These are phyloP conservation scores for Hydrolagus affinis DNA, from an alignment of 2,113 vertebrate species.

Conservation along the genomic window DNA sequence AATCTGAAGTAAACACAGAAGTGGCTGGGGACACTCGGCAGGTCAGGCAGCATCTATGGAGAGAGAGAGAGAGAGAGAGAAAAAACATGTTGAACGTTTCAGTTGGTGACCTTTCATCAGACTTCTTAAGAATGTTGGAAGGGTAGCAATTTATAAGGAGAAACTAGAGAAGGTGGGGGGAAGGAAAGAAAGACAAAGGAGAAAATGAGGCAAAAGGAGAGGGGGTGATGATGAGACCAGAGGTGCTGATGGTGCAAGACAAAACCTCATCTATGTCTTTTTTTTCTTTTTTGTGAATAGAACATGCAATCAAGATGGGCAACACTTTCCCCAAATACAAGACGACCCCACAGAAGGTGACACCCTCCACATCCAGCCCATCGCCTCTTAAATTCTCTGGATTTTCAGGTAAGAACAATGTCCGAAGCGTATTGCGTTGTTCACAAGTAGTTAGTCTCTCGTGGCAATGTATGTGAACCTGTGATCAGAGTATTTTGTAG, in stretches of 20 bases:
- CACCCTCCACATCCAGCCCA: conserved; percentile 48
- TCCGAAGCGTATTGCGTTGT: not conserved
- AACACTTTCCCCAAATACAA: conserved; percentile 75
- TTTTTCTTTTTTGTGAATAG: conserved; percentile 47
- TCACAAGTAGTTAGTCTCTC: not conserved
- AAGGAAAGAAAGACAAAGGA: not conserved
- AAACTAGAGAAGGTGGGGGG: not conserved
- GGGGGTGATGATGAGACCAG: too few relatives aligned
- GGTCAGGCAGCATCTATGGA: too few relatives aligned
- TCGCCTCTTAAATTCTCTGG: conserved; percentile 92
- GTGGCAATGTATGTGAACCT: not conserved
- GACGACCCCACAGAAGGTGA: conserved; percentile 56
- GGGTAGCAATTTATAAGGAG: not conserved
- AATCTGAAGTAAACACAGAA: too few relatives aligned
- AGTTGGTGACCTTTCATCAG: too few relatives aligned
- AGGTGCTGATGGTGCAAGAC: too few relatives aligned
- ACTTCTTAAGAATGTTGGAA: too few relatives aligned
- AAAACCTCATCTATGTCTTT: conserved; percentile 19
- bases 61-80: too few relatives aligned
- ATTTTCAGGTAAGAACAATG: conserved; percentile 67
- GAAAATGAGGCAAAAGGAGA: too few relatives aligned
- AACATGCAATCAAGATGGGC: conserved; percentile 67
- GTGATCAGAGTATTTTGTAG: not conserved
- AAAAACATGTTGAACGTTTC: too few relatives aligned
- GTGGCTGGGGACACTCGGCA: too few relatives aligned